phyloP scores from a whole-genome alignment of 30 jellyfish, hydroid and myxozoan genomes.

The Hydractinia echinata region DNA sequence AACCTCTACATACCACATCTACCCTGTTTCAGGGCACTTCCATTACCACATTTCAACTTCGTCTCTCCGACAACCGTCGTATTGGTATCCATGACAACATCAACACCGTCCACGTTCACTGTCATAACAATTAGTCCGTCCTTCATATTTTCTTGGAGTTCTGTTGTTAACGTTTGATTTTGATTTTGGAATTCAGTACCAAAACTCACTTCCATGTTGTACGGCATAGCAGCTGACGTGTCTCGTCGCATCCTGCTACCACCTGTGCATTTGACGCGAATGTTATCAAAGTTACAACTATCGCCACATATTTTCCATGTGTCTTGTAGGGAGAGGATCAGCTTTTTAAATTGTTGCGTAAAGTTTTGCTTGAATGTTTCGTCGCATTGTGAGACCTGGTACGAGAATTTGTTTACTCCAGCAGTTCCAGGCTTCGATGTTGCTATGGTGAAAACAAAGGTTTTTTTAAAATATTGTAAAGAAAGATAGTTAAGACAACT shows the following conservation, averaged over 20 bases:
- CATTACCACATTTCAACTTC: constrained; percentile 13
- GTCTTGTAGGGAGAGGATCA: constrained; percentile 28
- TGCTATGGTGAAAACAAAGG: not conserved
- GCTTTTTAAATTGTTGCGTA: constrained; percentile 33
- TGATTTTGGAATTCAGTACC: not conserved
- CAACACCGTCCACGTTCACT: constrained; percentile 21
- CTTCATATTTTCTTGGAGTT: constrained; percentile 15
- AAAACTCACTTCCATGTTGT: constrained; percentile 42
- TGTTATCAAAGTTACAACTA: constrained; percentile 55
- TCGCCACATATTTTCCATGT: constrained; percentile 73
- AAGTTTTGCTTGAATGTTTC: constrained; percentile 45
- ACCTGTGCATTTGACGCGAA: constrained; percentile 52
- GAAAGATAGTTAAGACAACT: no score
- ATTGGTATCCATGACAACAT: not conserved
- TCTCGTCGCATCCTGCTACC: constrained; percentile 66
- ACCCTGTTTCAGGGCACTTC: constrained; percentile 32
- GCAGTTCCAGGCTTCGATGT: constrained; percentile 41
- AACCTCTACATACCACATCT: constrained; percentile 35
- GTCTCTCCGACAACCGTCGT: constrained; percentile 12
- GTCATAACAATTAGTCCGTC: constrained; percentile 14
- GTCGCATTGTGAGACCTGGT: constrained; percentile 51
- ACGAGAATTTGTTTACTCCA: constrained; percentile 40
- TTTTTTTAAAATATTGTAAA: no score
- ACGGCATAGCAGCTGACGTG: constrained; percentile 27
- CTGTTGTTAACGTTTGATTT: not conserved